Conservation (phyloP, 2,797 vertebrate species). For the Chaenodraco wilsoni region DNA sequence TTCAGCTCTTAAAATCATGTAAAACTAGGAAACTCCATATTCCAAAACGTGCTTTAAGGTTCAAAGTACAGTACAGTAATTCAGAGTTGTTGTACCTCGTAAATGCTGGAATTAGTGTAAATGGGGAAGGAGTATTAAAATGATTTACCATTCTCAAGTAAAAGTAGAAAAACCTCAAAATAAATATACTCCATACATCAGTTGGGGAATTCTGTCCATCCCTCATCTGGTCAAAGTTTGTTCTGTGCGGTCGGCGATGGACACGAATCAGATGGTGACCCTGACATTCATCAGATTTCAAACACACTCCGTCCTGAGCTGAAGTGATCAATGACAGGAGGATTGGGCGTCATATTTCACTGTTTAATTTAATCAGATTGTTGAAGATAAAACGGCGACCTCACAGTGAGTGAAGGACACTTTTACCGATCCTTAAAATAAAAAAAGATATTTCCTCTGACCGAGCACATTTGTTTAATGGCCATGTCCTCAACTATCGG, state of each 20-base stretch:
- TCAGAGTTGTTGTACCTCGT: background rate
- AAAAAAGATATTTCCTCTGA: background rate
- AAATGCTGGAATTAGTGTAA: background rate
- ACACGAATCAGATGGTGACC: constrained; percentile 21
- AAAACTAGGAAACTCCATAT: too few relatives aligned
- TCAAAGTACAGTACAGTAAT: too few relatives aligned
- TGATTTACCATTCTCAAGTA: background rate
- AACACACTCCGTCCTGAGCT: constrained; percentile 5
- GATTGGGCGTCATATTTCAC: constrained; percentile 10
- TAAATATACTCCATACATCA: background rate
- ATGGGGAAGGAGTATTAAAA: background rate
- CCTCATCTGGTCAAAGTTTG: background rate
- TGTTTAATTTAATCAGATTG: constrained; percentile 22
- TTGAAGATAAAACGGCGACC: background rate
- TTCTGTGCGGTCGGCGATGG: background rate
- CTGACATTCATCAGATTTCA: constrained; percentile 29
- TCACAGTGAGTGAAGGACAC: background rate
- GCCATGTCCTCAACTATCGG: background rate
- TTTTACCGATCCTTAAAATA: too few relatives aligned
- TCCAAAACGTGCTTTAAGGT: too few relatives aligned
- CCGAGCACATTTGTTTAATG: background rate
- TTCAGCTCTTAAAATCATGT: too few relatives aligned
- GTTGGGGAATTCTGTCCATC: background rate
- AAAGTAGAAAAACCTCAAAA: background rate
- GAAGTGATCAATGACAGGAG: constrained; percentile 12